These are phyloP conservation scores for Xiphorhynchus erythropygius DNA, from an alignment of 2,797 vertebrate genomes.

Conservation along the genomic window DNA sequence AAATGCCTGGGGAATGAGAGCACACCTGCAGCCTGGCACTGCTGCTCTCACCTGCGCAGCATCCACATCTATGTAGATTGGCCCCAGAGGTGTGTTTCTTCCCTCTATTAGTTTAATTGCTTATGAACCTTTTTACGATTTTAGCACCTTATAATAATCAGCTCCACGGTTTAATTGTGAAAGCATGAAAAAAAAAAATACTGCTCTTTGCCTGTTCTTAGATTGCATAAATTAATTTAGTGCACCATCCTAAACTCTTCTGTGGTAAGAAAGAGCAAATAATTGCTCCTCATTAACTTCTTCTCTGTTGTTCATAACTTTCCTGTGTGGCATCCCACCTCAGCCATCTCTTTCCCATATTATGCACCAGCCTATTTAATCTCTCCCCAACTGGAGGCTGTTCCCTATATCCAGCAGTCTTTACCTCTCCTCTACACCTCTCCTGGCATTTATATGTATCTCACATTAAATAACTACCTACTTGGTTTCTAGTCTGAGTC, in stretches of 20 bases:
- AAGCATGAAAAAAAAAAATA: fast-evolving
- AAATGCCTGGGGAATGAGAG: background rate
- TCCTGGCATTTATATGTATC: background rate
- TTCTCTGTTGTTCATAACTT: background rate
- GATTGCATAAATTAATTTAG: constrained; percentile 32
- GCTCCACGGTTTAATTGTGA: background rate
- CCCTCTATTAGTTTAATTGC: constrained; percentile 22
- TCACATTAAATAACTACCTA: background rate
- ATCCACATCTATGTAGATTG: background rate
- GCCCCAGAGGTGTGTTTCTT: background rate
- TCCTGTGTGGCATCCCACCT: background rate
- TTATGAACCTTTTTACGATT: background rate
- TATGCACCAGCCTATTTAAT: background rate
- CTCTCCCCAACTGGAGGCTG: background rate
- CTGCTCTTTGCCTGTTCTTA: constrained; percentile 19
- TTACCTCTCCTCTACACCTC: background rate
- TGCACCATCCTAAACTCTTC: background rate
- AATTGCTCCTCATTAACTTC: constrained; percentile 22
- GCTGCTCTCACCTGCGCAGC: background rate
- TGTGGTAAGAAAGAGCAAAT: background rate
- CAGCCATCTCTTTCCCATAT: background rate
- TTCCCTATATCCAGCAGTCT: background rate
- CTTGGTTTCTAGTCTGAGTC: constrained; percentile 9
- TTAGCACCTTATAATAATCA: background rate
- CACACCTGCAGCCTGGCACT: background rate